phyloP scores from a whole-genome alignment of 92 coral and sea anemone species.

The Scolanthus callimorphus region DNA sequence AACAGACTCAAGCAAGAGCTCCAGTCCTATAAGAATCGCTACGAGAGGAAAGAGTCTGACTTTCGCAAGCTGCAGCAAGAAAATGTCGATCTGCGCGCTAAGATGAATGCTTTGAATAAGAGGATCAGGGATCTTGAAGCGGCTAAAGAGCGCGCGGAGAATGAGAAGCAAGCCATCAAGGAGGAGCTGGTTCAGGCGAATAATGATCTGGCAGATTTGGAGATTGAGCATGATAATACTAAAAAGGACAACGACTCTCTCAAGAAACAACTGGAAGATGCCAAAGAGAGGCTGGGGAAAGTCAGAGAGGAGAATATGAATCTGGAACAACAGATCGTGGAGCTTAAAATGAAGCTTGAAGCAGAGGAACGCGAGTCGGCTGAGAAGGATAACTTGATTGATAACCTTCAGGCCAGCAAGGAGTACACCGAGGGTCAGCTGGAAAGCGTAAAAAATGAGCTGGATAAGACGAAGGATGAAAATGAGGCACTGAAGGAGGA shows the following conservation, averaged over 20 bases:
- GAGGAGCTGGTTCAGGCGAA: slow-evolving; percentile 57
- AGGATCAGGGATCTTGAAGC: slow-evolving; percentile 65
- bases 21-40: slow-evolving; percentile 65
- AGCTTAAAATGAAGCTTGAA: slow-evolving; percentile 73
- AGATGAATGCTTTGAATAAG: slow-evolving; percentile 60
- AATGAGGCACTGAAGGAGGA: slow-evolving; percentile 60
- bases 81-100: slow-evolving; percentile 77
- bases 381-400: slow-evolving; percentile 77
- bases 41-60: slow-evolving; percentile 76
- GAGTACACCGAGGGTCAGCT: slow-evolving; percentile 71
- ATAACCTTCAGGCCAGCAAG: slow-evolving; percentile 61
- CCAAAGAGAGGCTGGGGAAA: slow-evolving; percentile 62
- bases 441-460: slow-evolving; percentile 56
- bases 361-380: slow-evolving; percentile 57
- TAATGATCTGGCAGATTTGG: slow-evolving; percentile 71
- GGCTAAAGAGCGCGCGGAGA: slow-evolving; percentile 63
- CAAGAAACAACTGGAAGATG: slow-evolving; percentile 69
- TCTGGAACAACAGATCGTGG: slow-evolving; percentile 68
- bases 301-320: slow-evolving; percentile 73
- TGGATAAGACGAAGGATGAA: slow-evolving; percentile 61
- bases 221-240: slow-evolving; percentile 52
- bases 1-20: slow-evolving; percentile 76
- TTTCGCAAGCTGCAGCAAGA: slow-evolving; percentile 75
- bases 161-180: slow-evolving; percentile 70
- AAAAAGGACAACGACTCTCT: slow-evolving; percentile 72